Base-by-base conservation (phyloP, 1,140 invertebrate species). In the Pogonomyrmex californicus region DNA sequence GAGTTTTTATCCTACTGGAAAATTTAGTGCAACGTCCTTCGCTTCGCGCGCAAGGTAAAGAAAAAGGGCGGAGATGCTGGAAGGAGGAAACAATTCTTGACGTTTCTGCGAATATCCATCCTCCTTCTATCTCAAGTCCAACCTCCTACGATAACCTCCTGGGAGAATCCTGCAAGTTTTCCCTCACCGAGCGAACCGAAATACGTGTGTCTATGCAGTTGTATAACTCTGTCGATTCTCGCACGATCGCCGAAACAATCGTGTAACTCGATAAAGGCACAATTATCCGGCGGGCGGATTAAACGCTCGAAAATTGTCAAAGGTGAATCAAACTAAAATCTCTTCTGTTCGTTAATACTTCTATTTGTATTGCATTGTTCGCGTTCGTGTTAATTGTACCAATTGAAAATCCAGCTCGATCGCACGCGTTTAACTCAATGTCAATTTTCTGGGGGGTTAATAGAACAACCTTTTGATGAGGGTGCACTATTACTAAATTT, bases 151-250 rank as follows among this genome's bases (percentile, higher is more conserved):
- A 62, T 73, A 23, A 75, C 41, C 68, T 83, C 68, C 62, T 41
- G 54, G n/a, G 79, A 83, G 68, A 14, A 75, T 73, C 79, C 60
- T 9, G 17, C 54, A 60, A 49, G 56, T 60, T 83, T 75, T 82
- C 12, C 54, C 54, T n/a, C n/a, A n/a, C n/a, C n/a, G n/a, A n/a
- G 17, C 17, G 56, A 66, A 83, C 33, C 49, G 79, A 83, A 75
- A 83, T 75, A 68, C 49, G 56, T 75, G 54, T 10, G 41, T 83
- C 79, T 60, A 44, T 60, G 5, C 54, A 56, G 66, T 82, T 71
- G 68, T 73, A 49, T 75, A 83, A 83, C 68, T 49, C 47, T 83
- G 79, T 83, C 79, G 60, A 75, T 83, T 83, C 41, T 56, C 58
- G 75, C 23, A 41, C 60, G 47, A 79, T 78, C 47, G 38, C 44